These are phyloP conservation scores for Acanthiza pusilla DNA, from an alignment of 2,797 vertebrate genomes.

Conservation along the genomic window DNA sequence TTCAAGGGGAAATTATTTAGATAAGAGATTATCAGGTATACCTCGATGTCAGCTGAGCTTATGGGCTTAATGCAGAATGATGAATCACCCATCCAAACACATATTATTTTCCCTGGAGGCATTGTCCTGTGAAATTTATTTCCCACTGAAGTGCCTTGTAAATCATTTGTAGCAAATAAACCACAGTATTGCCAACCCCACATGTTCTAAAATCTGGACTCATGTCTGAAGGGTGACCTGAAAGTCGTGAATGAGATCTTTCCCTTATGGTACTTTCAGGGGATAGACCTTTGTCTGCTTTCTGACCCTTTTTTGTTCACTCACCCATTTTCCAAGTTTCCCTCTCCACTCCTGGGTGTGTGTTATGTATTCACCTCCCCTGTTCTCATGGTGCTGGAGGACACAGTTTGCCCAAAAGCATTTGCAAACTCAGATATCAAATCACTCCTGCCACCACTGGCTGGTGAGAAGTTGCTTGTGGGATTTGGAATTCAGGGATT, in stretches of 20 bases:
- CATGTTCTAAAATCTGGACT: background rate
- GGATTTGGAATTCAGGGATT: background rate
- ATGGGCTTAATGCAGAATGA: slow-evolving; percentile 52
- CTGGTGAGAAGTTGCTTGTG: background rate
- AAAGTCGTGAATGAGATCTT: background rate
- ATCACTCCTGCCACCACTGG: background rate
- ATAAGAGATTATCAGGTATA: slow-evolving; percentile 52
- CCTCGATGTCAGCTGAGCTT: slow-evolving; percentile 7
- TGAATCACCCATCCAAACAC: slow-evolving; percentile 37
- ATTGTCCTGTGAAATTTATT: slow-evolving; percentile 48
- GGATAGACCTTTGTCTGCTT: background rate
- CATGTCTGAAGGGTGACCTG: background rate
- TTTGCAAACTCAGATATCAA: background rate
- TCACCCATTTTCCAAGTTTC: background rate
- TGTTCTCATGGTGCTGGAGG: background rate
- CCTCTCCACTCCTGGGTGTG: background rate
- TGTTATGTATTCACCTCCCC: background rate
- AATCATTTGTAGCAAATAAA: slow-evolving; percentile 48
- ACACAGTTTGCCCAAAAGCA: background rate
- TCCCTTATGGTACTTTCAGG: background rate
- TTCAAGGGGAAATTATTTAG: slow-evolving; percentile 60
- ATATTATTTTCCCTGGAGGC: slow-evolving; percentile 39
- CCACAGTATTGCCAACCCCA: background rate
- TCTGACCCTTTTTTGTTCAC: background rate
- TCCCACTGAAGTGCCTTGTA: slow-evolving; percentile 36